Percentiles rank a stretch among this genome's conserved stretches.
These are phyloP conservation scores for Barnardius zonarius DNA, from an alignment of 2,113 vertebrate species.

Conservation along the genomic window DNA sequence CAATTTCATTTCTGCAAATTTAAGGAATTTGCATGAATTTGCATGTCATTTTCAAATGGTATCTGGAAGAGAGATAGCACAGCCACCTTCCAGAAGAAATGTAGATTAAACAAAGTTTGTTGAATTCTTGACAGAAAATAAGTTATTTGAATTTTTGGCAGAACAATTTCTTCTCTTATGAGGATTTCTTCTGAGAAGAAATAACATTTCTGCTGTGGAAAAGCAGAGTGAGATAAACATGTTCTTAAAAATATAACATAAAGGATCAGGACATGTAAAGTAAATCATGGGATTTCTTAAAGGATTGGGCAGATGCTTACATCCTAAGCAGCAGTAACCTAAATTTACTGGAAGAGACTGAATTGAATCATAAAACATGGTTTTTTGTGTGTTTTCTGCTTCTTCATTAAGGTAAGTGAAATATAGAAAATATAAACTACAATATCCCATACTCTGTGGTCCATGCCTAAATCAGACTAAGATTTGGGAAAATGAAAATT, in stretches of 20 bases:
- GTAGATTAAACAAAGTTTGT: background rate
- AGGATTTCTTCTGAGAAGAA: background rate
- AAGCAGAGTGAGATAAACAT: background rate
- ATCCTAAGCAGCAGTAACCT: background rate
- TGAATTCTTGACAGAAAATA: background rate
- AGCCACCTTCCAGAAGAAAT: background rate
- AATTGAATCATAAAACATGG: background rate
- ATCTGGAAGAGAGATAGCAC: background rate
- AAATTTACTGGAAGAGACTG: background rate
- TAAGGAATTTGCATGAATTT: background rate
- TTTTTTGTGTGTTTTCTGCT: background rate
- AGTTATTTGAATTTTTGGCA: background rate
- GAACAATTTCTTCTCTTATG: background rate
- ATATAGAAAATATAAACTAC: background rate
- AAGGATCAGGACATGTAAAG: background rate
- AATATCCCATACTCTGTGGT: background rate
- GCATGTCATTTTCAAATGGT: background rate
- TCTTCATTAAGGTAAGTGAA: background rate
- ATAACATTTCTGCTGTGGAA: background rate
- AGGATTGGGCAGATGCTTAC: background rate
- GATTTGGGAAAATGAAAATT: background rate
- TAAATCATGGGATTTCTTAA: background rate
- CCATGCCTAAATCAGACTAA: background rate
- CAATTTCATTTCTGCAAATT: background rate
- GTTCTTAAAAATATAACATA: background rate